Evolutionary conservation across 2,113 vertebrate genomes (phyloP).

Genomic region (Chloroceryle aenea): DNA sequence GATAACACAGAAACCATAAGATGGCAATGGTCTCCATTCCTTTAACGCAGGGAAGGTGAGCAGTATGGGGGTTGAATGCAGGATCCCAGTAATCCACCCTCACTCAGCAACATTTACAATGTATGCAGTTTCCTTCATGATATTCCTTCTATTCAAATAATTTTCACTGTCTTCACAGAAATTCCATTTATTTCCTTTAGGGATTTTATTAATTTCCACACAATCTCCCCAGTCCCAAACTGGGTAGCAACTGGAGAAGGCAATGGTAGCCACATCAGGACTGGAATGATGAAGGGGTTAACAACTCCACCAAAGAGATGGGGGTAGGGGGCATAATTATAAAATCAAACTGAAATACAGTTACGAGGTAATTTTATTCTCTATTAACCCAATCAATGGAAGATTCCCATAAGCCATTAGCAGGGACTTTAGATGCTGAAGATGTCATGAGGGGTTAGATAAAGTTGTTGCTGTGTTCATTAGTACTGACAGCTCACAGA

Average conservation of each 20-base stretch:
- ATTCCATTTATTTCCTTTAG: background rate
- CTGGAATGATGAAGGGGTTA: background rate
- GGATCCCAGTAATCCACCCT: background rate
- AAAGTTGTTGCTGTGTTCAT: constrained; percentile 77
- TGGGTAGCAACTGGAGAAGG: background rate
- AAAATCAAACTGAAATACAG: constrained; percentile 78
- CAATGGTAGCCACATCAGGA: background rate
- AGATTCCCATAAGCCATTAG: constrained; percentile 82
- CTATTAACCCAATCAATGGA: constrained; percentile 87
- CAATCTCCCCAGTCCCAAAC: background rate
- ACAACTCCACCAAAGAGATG: constrained; percentile 22
- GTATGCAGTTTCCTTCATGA: background rate
- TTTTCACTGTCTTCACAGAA: background rate
- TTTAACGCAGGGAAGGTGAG: background rate
- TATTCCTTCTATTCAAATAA: background rate
- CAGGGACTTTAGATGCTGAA: constrained; percentile 73
- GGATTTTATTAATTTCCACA: background rate
- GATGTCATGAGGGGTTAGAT: constrained; percentile 66
- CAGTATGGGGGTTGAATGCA: background rate
- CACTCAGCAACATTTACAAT: background rate
- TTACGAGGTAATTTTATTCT: constrained; percentile 86
- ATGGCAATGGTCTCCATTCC: background rate
- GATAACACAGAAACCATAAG: background rate
- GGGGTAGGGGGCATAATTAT: constrained; percentile 72
- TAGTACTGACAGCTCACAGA: constrained; percentile 62